Base-by-base conservation (phyloP, 2,113 vertebrate genomes). In the Ramphastos sulfuratus region DNA sequence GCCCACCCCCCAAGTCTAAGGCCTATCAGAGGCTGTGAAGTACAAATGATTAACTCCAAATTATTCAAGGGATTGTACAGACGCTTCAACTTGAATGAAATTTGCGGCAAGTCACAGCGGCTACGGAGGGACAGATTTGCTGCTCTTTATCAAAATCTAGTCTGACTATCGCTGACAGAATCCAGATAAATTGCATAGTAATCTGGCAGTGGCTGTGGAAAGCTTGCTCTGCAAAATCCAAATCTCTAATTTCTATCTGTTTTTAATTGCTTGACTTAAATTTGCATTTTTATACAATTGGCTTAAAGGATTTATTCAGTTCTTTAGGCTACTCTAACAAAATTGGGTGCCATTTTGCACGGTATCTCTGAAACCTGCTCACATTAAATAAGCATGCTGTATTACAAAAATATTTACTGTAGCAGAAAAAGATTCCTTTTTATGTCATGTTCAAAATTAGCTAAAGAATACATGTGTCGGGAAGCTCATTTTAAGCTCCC, bases 31-130 rank as follows among this genome's bases (percentile, higher is more conserved):
- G 96, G 95, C 97, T 95, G 94, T 95, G 97, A 97, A 97, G 97
- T 97, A 98, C 98, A 98, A 98, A 98, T 98, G 97, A 99, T 99
- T 98, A 98, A 98, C 98, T 98, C 97, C 98, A 97, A 98, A 98
- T 98, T 98, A 98, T 98, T 98, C 98, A 98, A 97, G 97, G 97
- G 97, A 98, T 97, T 96, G 97, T 97, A 97, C 97, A 96, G 97
- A 93, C 31, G 82, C 96, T 97, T 97, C 97, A 94, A 98, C 97
- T 94, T 96, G 98, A 98, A 97, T 97, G 96, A 98, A 98, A 98
- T 96, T 97, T 96, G 96, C 64, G 2, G 97, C 94, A 92, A 97
- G 97, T 97, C 95, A 72, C 90, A 25, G 95, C 52, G 92, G 96
- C 97, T 88, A 94, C 30, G 13, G 95, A 97, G 96, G 97, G 95